Base-by-base conservation (phyloP, 2,113 vertebrate species). In the Ictidomys tridecemlineatus region DNA sequence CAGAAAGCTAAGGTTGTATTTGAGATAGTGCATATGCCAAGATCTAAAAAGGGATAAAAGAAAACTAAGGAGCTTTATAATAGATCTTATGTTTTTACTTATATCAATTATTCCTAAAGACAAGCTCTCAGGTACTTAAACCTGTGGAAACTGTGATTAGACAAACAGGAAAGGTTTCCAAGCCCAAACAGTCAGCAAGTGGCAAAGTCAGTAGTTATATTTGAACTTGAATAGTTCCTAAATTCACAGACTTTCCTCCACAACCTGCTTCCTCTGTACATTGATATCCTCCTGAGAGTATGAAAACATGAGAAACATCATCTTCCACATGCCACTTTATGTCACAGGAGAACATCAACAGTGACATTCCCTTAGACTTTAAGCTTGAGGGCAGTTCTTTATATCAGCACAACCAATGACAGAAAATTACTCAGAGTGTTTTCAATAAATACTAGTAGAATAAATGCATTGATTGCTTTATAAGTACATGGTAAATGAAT, bases 331-430 rank as follows among this genome's bases (percentile, higher is more conserved):
- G 73, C 79, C 16, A 73, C 11, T 91, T 72, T 78, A 87, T 61
- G 24, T 80, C 28, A 72, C 77, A 92, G 28, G 2, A 84, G 7
- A 89, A 70, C 9, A 10, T 87, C 83, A 96, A 83, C 18, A 58
- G 42, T 51, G n/a, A 3, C 34, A 78, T 77, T 91, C 42, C 70
- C 22, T 94, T 79, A 56, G 76, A 85, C 39, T 26, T 7, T 18
- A 86, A 83, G 24, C 32, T 80, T 79, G 65, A 89, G 79, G 37
- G 37, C 12, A 89, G 42, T 39, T 95, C 77, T 73, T 69, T 89
- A 32, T 48, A 73, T 80, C 4, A 56, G 20, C 4, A 83, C 22
- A 58, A 11, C 16, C 34, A 72, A 14, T 42, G 61, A 53, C 30
- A 11, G 4, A 56, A 8, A 79, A 20, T 74, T 34, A 92, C 3